Evolutionary conservation across 2,888 invertebrate genomes (phyloP).

Genomic region (Hirudinaria manillensis): DNA sequence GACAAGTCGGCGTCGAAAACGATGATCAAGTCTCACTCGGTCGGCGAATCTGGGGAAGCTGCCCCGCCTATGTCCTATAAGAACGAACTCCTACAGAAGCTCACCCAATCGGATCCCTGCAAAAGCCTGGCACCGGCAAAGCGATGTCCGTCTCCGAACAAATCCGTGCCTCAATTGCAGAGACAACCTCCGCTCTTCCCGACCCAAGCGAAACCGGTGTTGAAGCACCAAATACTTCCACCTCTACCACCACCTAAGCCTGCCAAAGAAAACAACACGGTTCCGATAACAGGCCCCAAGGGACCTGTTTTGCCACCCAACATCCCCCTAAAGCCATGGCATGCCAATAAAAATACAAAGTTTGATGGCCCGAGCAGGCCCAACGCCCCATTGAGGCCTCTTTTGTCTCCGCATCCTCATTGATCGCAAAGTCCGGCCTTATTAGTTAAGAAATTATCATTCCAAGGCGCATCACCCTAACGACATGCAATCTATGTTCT

Average conservation of each 20-base stretch:
- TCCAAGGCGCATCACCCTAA: too few relatives aligned
- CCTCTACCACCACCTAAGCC: background rate
- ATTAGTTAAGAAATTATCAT: too few relatives aligned
- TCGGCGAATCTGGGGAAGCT: background rate
- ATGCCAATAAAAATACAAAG: too few relatives aligned
- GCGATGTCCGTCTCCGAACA: background rate
- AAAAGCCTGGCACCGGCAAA: too few relatives aligned
- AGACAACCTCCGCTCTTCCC: background rate
- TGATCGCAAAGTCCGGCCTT: too few relatives aligned
- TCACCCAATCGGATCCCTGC: background rate
- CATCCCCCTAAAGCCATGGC: background rate
- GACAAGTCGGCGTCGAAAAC: background rate
- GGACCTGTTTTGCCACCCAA: background rate
- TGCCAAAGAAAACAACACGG: too few relatives aligned
- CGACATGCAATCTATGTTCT: too few relatives aligned
- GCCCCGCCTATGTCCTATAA: background rate
- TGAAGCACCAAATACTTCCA: background rate
- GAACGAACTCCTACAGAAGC: background rate
- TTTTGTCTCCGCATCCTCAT: too few relatives aligned
- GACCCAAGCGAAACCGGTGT: background rate
- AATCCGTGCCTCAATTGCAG: background rate
- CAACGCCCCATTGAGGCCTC: too few relatives aligned
- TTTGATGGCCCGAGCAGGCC: too few relatives aligned
- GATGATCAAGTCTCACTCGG: background rate
- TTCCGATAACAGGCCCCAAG: background rate